Conservation (phyloP, 2,888 invertebrate genomes). For the Lithodes maja region DNA sequence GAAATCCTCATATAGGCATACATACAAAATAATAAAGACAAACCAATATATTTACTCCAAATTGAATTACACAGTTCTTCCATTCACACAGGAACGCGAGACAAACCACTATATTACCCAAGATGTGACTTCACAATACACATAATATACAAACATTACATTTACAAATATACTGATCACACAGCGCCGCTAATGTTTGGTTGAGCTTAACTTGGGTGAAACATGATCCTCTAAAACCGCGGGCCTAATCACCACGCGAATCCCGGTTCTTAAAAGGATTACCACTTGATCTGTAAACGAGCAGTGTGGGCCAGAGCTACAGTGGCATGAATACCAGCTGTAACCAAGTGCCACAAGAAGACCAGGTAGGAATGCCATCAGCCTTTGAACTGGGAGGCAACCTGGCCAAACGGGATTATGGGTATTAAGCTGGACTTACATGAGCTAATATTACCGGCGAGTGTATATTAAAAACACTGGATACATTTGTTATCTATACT, state of each 20-base stretch:
- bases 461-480: too few relatives aligned
- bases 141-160: too few relatives aligned
- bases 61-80: too few relatives aligned
- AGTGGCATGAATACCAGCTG: not conserved
- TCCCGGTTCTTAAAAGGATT: slow-evolving; percentile 2
- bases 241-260: not conserved
- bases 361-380: slow-evolving; percentile 41
- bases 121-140: too few relatives aligned
- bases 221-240: slow-evolving; percentile 30
- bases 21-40: too few relatives aligned
- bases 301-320: not conserved
- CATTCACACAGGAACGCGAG: too few relatives aligned
- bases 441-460: too few relatives aligned
- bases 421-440: not conserved
- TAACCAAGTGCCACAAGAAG: slow-evolving; percentile 27
- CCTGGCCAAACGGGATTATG: slow-evolving; percentile 40
- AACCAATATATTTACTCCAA: too few relatives aligned
- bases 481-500: too few relatives aligned
- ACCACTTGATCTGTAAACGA: not conserved
- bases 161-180: not conserved
- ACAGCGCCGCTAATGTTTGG: slow-evolving; percentile 13
- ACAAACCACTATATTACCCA: too few relatives aligned
- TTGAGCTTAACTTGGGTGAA: not conserved
- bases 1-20: too few relatives aligned
- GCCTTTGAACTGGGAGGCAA: slow-evolving; percentile 35